Evolutionary conservation across 2,113 vertebrate species (phyloP), one percentile per base, ranked within the genome.

Genomic region (Phaethornis superciliosus): DNA sequence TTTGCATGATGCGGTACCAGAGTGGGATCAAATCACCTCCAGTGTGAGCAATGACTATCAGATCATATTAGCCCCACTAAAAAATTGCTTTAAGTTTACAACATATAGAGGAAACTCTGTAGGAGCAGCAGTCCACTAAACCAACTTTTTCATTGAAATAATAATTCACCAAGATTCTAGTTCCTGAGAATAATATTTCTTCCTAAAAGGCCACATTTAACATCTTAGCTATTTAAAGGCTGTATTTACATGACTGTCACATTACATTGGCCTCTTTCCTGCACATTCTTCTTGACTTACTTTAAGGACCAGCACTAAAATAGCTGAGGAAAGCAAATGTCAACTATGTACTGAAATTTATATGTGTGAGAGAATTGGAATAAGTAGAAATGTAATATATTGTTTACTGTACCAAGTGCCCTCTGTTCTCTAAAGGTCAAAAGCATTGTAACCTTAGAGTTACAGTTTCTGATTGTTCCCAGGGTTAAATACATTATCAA

Each of bases 401-500:
- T 99, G 98, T 99, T 99, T 98, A 99, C 98, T 97, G 97, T 97
- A 97, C 95, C 37, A 37, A 94, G 72, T 96, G 96, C 95, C 95
- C 97, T 97, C 96, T 98, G 98, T 98, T 98, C 98, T 97, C 95
- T 97, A 99, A 99, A 99, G 98, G 98, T 99, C 98, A 98, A 97
- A 98, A 97, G 93, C 97, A 97, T 95, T 97, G 96, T 96, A 98
- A 98, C 98, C 98, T 98, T 97, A 97, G 97, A 98, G 97, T 98
- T 98, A 97, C 94, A 98, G 98, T 98, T 99, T 98, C 98, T 98
- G 98, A 98, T 98, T 98, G 98, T 99, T 99, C 98, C 98, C 99
- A 99, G 98, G 98, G 98, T 99, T 99, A 99, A 98, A 98, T 98
- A 98, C 98, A 99, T 99, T 98, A 98, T 98, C 98, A 98, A 98